Percentiles rank a stretch among this genome's conserved stretches.
phyloP scores from a whole-genome alignment of 2,797 vertebrate genomes.

The Brachyalestes nurse region DNA sequence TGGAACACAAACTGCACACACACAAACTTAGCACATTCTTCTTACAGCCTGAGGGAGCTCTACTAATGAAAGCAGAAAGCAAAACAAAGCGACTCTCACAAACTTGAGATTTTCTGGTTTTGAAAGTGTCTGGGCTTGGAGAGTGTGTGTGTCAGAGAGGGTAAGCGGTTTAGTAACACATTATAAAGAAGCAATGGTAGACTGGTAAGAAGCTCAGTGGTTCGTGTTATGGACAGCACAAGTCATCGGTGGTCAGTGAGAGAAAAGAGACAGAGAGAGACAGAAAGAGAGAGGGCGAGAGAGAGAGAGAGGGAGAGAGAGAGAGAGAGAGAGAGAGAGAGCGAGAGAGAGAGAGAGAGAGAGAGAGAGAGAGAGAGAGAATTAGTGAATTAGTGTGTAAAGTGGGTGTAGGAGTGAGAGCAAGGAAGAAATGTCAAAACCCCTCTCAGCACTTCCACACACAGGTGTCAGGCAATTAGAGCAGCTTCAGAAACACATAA shows the following conservation, averaged over 20 bases:
- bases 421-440: slow-evolving; percentile 35
- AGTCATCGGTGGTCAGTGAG: slow-evolving; percentile 55
- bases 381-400: not conserved
- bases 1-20: slow-evolving; percentile 11
- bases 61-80: slow-evolving; percentile 12
- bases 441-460: slow-evolving; percentile 68
- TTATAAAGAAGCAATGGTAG: slow-evolving; percentile 38
- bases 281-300: too few relatives aligned
- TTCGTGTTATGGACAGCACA: slow-evolving; percentile 36
- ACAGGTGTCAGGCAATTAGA: slow-evolving; percentile 80
- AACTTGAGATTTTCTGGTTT: not conserved
- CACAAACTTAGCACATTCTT: slow-evolving; percentile 6
- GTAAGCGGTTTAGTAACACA: slow-evolving; percentile 49
- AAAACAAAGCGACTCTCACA: not conserved
- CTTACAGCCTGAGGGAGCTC: not conserved
- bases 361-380: not conserved
- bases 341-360: too few relatives aligned
- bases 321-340: too few relatives aligned
- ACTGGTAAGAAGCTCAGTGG: slow-evolving; percentile 49
- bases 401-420: not conserved
- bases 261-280: too few relatives aligned
- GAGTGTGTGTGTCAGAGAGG: slow-evolving; percentile 31
- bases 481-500: slow-evolving; percentile 74
- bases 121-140: slow-evolving; percentile 11
- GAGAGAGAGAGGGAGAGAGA: too few relatives aligned